phyloP scores from a whole-genome alignment of 2,888 invertebrate genomes.

The Cordilura impudica region DNA sequence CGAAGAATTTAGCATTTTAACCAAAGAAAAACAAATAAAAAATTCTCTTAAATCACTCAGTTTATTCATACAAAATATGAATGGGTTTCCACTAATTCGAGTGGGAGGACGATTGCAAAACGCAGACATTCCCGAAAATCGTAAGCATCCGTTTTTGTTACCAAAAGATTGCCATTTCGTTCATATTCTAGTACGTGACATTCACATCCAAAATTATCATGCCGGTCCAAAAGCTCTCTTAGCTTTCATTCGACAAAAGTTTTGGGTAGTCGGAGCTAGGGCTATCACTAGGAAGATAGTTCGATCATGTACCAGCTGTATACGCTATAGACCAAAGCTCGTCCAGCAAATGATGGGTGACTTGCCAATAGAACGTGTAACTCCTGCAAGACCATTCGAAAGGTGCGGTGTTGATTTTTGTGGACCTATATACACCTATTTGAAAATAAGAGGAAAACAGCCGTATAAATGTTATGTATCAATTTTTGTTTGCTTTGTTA shows the following conservation, averaged over 20 bases:
- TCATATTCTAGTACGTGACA: conserved; percentile 11
- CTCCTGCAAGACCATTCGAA: background rate
- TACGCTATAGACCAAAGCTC: background rate
- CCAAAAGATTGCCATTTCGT: conserved; percentile 18
- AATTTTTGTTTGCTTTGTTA: conserved; percentile 16
- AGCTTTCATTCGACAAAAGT: conserved; percentile 31
- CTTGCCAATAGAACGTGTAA: too few relatives aligned
- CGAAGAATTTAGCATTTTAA: background rate
- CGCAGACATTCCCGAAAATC: conserved; percentile 27
- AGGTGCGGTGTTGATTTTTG: background rate
- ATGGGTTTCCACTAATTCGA: background rate
- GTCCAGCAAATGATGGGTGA: background rate
- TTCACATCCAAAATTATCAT: conserved; percentile 30
- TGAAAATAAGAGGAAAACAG: too few relatives aligned
- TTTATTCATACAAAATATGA: conserved; percentile 5
- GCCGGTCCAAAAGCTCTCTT: conserved; percentile 49
- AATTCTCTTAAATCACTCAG: background rate
- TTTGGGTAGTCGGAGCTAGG: conserved; percentile 34
- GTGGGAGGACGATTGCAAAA: conserved; percentile 20
- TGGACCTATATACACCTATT: background rate
- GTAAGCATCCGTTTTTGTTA: conserved; percentile 28
- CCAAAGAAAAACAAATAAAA: background rate
- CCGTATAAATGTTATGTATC: conserved; percentile 1
- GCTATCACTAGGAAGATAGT: conserved; percentile 2
- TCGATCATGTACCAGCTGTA: conserved; percentile 1